Evolutionary conservation across 2,113 vertebrate genomes (phyloP).

Genomic region (Microcebus griseorufus): DNA sequence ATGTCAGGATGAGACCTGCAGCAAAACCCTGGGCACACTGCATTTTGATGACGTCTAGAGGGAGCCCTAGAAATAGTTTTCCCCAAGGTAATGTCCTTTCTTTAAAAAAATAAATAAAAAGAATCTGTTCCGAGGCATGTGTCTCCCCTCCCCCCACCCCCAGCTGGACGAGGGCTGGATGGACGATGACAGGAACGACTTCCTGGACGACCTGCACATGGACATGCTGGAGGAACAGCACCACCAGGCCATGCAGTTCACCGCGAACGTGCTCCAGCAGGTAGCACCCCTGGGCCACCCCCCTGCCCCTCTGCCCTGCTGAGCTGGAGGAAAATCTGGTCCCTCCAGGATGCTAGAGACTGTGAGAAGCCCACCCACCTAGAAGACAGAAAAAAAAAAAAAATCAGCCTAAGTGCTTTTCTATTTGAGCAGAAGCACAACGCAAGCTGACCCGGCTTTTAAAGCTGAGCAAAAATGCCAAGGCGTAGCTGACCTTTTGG

Average conservation of each 20-base stretch:
- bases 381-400: neutral
- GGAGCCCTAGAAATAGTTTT: neutral
- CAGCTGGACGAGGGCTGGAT: conserved; percentile 98
- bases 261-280: conserved; percentile 95
- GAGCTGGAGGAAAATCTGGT: conserved; percentile 17
- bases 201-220: conserved; percentile 98
- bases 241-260: conserved; percentile 98
- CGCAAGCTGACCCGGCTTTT: neutral
- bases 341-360: accelerated
- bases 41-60: neutral
- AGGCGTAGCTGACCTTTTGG: neutral
- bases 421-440: accelerated
- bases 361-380: neutral
- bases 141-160: neutral
- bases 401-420: neutral
- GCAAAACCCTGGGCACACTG: neutral
- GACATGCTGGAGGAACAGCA: conserved; percentile 99
- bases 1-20: accelerated
- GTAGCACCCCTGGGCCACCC: conserved; percentile 77
- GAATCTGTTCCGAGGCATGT: neutral
- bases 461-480: too few relatives aligned
- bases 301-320: neutral
- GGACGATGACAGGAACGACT: conserved; percentile 98
- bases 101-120: neutral
- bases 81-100: neutral